A percentile compares a stretch with the other conserved stretches of the same genome.
Evolutionary conservation across 2,113 vertebrate species (phyloP).

Genomic region (Rafetus swinhoei): DNA sequence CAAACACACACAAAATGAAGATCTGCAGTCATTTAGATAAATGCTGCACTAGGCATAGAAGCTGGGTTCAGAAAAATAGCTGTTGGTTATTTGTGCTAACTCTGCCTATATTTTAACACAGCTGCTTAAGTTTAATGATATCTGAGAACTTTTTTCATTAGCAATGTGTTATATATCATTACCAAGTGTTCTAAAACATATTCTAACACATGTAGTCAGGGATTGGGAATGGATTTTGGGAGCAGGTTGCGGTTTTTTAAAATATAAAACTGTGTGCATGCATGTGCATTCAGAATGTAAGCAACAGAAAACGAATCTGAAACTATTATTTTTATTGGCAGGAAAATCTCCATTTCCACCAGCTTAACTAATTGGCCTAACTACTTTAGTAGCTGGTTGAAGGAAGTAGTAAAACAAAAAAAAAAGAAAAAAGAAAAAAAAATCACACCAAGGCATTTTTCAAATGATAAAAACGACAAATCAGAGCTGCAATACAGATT

Average conservation of each 20-base stretch:
- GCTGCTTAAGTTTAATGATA: background rate
- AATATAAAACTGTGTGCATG: background rate
- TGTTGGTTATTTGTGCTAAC: background rate
- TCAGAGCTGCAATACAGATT: constrained; percentile 28
- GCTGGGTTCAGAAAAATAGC: background rate
- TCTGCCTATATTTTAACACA: too few species aligned
- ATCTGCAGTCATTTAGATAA: background rate
- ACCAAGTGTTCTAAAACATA: background rate
- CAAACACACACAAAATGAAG: background rate
- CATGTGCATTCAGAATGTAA: background rate
- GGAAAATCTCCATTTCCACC: constrained; percentile 62
- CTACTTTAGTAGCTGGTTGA: constrained; percentile 59
- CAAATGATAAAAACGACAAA: constrained; percentile 55
- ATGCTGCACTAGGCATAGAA: background rate
- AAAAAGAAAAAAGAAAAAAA: too few species aligned
- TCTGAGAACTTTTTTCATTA: background rate
- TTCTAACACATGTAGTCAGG: background rate
- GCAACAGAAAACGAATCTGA: constrained; percentile 67
- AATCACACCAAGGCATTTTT: constrained; percentile 41
- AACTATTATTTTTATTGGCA: constrained; percentile 66
- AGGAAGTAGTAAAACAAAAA: constrained; percentile 39
- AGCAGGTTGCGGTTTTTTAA: background rate
- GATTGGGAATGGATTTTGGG: background rate
- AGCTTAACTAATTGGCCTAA: constrained; percentile 40
- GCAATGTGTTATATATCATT: background rate